These are phyloP conservation scores for Papilio elwesi DNA, from an alignment of 2,888 invertebrate species.

Conservation along the genomic window DNA sequence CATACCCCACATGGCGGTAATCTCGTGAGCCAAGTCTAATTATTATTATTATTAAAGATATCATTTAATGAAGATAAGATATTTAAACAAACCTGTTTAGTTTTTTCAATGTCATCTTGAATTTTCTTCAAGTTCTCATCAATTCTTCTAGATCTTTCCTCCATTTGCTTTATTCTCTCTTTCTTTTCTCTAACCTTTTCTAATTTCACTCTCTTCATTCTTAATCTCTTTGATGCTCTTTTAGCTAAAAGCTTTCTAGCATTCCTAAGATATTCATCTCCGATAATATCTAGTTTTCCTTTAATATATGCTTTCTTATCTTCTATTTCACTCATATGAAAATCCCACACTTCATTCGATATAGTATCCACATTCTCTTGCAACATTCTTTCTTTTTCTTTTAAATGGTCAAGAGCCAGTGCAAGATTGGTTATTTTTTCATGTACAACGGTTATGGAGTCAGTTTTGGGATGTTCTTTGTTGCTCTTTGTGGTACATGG, in stretches of 20 bases:
- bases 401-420: conserved; percentile 54
- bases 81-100: conserved; percentile 77
- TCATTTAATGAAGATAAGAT: background rate
- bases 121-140: conserved; percentile 87
- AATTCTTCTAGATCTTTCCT: conserved; percentile 84
- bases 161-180: conserved; percentile 65
- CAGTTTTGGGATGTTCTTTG: conserved; percentile 41
- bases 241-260: conserved; percentile 74
- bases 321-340: conserved; percentile 77
- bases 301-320: conserved; percentile 75
- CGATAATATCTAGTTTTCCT: conserved; percentile 66
- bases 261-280: conserved; percentile 66
- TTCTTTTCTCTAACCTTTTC: conserved; percentile 67
- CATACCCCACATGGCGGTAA: too few relatives aligned
- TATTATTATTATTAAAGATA: too few relatives aligned
- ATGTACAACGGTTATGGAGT: conserved; percentile 57
- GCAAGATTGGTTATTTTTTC: conserved; percentile 56
- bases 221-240: conserved; percentile 74
- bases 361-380: conserved; percentile 70
- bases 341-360: conserved; percentile 83
- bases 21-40: too few relatives aligned
- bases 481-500: conserved; percentile 40
- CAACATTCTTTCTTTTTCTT: conserved; percentile 68
- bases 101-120: conserved; percentile 85
- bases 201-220: conserved; percentile 71